These are phyloP conservation scores for Palaemon carinicauda DNA, from an alignment of 1,140 invertebrate species.

Conservation along the genomic window DNA sequence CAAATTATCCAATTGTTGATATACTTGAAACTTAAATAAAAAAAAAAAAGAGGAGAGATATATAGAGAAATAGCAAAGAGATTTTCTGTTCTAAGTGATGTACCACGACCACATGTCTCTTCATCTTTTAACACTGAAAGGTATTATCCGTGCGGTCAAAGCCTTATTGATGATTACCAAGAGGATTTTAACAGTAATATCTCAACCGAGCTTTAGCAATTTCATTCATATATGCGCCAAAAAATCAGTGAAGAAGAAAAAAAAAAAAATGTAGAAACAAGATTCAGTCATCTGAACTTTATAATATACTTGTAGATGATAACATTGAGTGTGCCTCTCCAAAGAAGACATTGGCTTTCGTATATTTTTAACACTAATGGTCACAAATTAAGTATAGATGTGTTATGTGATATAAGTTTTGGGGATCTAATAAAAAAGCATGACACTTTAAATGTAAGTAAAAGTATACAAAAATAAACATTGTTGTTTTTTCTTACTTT, in stretches of 20 bases:
- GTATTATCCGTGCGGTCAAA: slow-evolving; percentile 46
- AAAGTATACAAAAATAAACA: too few species aligned
- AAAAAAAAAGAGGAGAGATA: slow-evolving; percentile 39
- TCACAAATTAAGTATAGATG: not conserved
- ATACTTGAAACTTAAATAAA: slow-evolving; percentile 58
- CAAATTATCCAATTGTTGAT: slow-evolving; percentile 44
- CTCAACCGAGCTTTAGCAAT: slow-evolving; percentile 10
- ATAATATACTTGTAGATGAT: slow-evolving; percentile 29
- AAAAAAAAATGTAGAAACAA: slow-evolving; percentile 20
- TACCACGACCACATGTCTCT: slow-evolving; percentile 31
- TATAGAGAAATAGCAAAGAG: slow-evolving; percentile 30
- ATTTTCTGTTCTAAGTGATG: slow-evolving; percentile 58
- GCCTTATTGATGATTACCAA: slow-evolving; percentile 43
- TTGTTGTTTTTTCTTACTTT: too few species aligned
- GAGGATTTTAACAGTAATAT: slow-evolving; percentile 38
- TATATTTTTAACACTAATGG: slow-evolving; percentile 25
- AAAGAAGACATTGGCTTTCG: slow-evolving; percentile 11
- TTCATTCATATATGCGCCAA: slow-evolving; percentile 41
- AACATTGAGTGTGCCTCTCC: slow-evolving; percentile 21
- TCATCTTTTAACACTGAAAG: slow-evolving; percentile 42
- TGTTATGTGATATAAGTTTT: too few species aligned
- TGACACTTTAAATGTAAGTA: too few species aligned
- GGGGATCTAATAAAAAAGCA: too few species aligned
- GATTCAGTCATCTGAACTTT: slow-evolving; percentile 21
- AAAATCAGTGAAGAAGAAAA: slow-evolving; percentile 53